These are phyloP conservation scores for Echinarachnius parma DNA, from an alignment of 53 echinoderm and acorn worm species.

Conservation along the genomic window DNA sequence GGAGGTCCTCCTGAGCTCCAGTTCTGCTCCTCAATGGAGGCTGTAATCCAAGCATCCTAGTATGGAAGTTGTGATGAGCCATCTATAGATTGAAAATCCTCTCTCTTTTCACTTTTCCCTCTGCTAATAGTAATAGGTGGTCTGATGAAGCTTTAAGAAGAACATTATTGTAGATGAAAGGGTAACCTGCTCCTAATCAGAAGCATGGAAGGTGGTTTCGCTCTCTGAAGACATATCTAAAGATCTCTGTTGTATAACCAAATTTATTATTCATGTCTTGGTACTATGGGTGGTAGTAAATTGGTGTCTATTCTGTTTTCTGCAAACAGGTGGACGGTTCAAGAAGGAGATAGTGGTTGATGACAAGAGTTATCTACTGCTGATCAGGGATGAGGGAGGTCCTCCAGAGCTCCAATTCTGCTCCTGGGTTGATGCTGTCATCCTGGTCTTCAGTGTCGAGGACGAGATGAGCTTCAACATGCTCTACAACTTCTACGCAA, in stretches of 20 bases:
- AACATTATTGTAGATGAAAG: no score
- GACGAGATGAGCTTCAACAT: slow-evolving; percentile 97
- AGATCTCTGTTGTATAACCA: no score
- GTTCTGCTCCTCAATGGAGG: slow-evolving; percentile 99
- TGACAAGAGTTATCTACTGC: slow-evolving; percentile 85
- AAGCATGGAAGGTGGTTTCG: no score
- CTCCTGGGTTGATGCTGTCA: slow-evolving; percentile 99
- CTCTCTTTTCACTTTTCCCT: no score
- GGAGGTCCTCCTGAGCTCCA: slow-evolving; percentile 96
- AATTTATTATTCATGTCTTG: no score
- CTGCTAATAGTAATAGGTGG: no score
- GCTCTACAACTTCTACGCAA: slow-evolving; percentile 98
- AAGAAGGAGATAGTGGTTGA: slow-evolving; percentile 97
- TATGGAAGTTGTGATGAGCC: slow-evolving; percentile 95
- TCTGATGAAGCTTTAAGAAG: no score
- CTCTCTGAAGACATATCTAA: no score
- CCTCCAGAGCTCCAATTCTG: slow-evolving; percentile 98
- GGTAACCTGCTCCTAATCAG: no score
- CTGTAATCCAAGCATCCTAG: slow-evolving; percentile 96
- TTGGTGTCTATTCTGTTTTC: no score
- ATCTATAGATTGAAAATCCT: no score
- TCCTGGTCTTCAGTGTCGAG: slow-evolving; percentile 97
- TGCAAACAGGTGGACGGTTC: slow-evolving; percentile 97
- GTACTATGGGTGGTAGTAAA: no score
- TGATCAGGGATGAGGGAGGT: slow-evolving; percentile 97